These are phyloP conservation scores for Phymastichus coffea DNA, from an alignment of 1,140 invertebrate species.

Conservation along the genomic window DNA sequence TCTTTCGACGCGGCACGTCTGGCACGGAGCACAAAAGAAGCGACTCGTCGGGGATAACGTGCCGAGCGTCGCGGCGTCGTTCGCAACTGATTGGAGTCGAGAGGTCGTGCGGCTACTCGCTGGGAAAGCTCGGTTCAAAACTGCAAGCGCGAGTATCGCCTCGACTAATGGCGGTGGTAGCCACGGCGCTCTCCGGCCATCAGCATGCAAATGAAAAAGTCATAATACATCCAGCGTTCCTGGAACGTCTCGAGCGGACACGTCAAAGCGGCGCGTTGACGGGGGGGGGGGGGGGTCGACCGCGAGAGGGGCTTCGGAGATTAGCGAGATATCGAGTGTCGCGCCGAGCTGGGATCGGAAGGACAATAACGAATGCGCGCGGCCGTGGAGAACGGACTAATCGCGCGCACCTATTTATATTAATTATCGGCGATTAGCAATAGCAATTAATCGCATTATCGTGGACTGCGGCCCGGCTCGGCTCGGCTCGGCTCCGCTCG, in stretches of 20 bases:
- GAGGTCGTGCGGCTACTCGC: no score
- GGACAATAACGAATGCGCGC: constrained; percentile 14
- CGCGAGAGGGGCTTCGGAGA: background rate
- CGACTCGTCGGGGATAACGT: constrained; percentile 34
- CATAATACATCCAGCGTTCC: no score
- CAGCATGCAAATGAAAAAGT: no score
- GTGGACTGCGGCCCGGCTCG: constrained; percentile 36
- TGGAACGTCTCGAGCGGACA: constrained; percentile 24
- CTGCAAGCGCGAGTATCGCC: no score
- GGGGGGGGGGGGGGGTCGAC: background rate
- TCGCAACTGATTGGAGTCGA: no score
- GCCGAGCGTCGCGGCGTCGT: no score
- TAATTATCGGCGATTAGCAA: constrained; percentile 60
- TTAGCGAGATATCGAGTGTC: constrained; percentile 3
- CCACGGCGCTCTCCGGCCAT: no score
- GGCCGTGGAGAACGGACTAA: constrained; percentile 40
- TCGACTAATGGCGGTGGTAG: no score
- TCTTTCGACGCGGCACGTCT: background rate
- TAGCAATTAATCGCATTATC: constrained; percentile 59
- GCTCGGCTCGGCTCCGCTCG: constrained; percentile 17
- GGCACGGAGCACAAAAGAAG: constrained; percentile 20
- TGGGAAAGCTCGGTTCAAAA: no score
- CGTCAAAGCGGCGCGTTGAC: background rate
- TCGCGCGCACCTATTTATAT: constrained; percentile 58
- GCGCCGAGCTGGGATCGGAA: background rate